Percentiles rank a stretch among this genome's conserved stretches.
Conservation (phyloP, 2,888 invertebrate genomes). For the Pegoplata infirma region DNA sequence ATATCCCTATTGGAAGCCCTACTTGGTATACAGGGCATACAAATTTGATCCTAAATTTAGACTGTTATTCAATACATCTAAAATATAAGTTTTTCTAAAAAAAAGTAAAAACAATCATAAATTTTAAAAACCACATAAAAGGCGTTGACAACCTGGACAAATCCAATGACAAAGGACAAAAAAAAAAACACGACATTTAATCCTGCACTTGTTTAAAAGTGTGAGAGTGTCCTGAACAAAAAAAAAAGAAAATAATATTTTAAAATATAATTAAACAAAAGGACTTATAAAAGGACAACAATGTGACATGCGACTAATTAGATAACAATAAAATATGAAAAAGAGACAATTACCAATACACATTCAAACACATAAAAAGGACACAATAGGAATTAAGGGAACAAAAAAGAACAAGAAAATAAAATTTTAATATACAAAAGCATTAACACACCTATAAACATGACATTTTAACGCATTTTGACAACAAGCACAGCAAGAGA, state of each 20-base stretch:
- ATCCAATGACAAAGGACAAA: conserved; percentile 53
- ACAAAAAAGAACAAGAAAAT: conserved; percentile 14
- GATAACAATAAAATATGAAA: conserved; percentile 61
- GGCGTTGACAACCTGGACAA: conserved; percentile 65
- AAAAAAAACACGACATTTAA: conserved; percentile 14
- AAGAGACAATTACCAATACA: conserved; percentile 51
- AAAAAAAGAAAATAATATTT: conserved; percentile 14
- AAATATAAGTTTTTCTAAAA: too few species aligned
- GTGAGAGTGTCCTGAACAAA: conserved; percentile 30
- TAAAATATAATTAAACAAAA: background rate
- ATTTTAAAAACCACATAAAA: conserved; percentile 61
- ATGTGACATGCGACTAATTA: conserved; percentile 63
- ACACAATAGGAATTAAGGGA: conserved; percentile 32
- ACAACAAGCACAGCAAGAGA: conserved; percentile 61
- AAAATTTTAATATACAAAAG: conserved; percentile 54
- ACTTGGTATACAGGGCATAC: too few species aligned
- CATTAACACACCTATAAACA: conserved; percentile 60
- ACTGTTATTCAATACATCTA: too few species aligned
- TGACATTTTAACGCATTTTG: conserved; percentile 63
- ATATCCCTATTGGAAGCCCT: too few species aligned
- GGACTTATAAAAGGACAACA: conserved; percentile 42
- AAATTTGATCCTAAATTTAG: too few species aligned
- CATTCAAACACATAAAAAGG: background rate
- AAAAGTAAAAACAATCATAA: conserved; percentile 34
- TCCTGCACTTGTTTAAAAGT: conserved; percentile 45